Conservation (phyloP, 2,797 vertebrate genomes). For the Tragelaphus eurycerus region DNA sequence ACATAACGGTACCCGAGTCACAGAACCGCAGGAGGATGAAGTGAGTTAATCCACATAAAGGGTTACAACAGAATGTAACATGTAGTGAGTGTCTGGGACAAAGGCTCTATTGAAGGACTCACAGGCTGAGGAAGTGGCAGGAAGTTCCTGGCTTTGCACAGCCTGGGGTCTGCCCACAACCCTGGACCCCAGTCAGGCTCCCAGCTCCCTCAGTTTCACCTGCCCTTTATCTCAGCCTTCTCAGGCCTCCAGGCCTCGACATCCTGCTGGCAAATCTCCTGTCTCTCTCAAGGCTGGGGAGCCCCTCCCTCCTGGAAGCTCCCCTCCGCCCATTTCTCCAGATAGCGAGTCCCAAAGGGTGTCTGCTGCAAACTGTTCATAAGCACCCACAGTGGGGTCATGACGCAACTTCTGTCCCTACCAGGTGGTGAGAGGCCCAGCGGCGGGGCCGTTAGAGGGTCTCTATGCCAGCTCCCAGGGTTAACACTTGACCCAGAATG, state of each 20-base stretch:
- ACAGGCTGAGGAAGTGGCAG: background rate
- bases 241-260: background rate
- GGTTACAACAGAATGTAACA: background rate
- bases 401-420: background rate
- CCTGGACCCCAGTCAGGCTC: background rate
- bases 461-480: background rate
- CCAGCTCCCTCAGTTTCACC: background rate
- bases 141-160: background rate
- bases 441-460: fast-evolving
- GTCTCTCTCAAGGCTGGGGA: background rate
- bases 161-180: background rate
- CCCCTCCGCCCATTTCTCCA: background rate
- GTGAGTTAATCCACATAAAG: background rate
- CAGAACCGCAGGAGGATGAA: background rate
- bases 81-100: background rate
- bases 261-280: background rate
- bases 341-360: background rate
- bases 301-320: background rate
- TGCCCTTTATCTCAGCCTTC: background rate
- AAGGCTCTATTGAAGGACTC: background rate
- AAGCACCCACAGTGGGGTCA: background rate
- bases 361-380: background rate
- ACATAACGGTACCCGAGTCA: background rate
- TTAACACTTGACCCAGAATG: background rate
- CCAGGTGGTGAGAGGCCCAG: background rate